Evolutionary conservation across 2,888 invertebrate species (phyloP), one percentile per base, ranked within the genome.

Genomic region (Corbicula japonica): DNA sequence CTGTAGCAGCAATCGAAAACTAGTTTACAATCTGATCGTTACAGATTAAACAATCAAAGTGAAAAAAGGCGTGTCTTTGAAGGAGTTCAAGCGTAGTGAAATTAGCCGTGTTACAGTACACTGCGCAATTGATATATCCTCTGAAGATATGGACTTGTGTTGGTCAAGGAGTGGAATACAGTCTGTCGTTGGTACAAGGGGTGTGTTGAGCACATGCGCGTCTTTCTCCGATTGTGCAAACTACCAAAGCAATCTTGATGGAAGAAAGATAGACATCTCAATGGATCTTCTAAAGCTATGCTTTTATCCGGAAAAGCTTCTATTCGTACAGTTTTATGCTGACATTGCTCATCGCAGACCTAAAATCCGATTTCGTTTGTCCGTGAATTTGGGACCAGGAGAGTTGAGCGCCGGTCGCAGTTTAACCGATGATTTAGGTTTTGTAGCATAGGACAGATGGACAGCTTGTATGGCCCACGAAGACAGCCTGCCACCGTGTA

Each of bases 331-430:
- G 35, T 38, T 60, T 10, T 60, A 60, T 21, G 38, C 35, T 23
- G 60, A 60, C 21, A 34, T 60, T 18, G 35, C 60, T n/a, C 60
- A 60, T 8, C 32, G 34, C 18, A 8, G 23, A n/a, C 60, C 60
- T 6, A 60, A 60, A n/a, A 34, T 12, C 21, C 34, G 60, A 6
- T n/a, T 35, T 34, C 60, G 10, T n/a, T 41, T 21, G 10, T 61
- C 61, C 21, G 32, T 61, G 12, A 61, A 61, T 35, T 23, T 38
- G n/a, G 61, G 61, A 38, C 61, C 61, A 18, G 61, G 61, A 10
- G n/a, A n/a, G 23, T 35, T 18, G 23, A 38, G 38, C 32, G 38
- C 61, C 18, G 12, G n/a, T 15, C 35, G 61, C 12, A 41, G 61
- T 41, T 8, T 23, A 41, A 61, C 61, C 8, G 61, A 61, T 61